Evolutionary conservation across 2,113 vertebrate species (phyloP).

Genomic region (Drymodes brunneopygia): DNA sequence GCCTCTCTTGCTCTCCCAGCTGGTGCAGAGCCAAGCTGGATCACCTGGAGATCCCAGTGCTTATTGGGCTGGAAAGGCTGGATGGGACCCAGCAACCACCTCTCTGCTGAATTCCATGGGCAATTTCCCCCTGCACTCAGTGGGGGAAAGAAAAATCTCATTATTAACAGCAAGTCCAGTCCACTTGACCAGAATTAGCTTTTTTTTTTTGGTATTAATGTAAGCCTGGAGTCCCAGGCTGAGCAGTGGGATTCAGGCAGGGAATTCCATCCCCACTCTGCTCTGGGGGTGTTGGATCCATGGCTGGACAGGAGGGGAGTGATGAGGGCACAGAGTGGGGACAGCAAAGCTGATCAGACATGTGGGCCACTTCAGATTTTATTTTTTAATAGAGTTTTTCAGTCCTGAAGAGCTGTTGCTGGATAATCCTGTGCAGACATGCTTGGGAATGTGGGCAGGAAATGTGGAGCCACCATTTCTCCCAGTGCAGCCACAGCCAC

Average conservation of each 20-base stretch:
- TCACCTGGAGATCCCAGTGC: background rate
- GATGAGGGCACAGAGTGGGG: background rate
- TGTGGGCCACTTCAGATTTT: background rate
- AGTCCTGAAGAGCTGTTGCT: background rate
- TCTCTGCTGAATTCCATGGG: background rate
- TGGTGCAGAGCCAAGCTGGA: background rate
- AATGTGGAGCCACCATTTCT: background rate
- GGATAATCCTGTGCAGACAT: background rate
- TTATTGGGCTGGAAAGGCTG: background rate
- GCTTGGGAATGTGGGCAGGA: background rate
- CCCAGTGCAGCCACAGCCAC: background rate
- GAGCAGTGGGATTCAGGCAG: background rate
- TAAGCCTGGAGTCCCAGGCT: background rate
- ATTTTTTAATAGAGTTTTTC: background rate
- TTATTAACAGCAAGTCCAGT: fast-evolving
- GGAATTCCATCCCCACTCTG: background rate
- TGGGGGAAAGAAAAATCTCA: background rate
- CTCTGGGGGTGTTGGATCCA: fast-evolving
- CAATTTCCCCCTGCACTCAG: background rate
- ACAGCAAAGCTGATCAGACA: background rate
- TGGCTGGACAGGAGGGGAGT: background rate
- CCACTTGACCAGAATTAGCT: background rate
- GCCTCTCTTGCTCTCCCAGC: background rate
- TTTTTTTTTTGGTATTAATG: background rate
- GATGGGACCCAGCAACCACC: background rate